Base-by-base conservation (phyloP, 2,888 invertebrate species). In the Thumatha senex region DNA sequence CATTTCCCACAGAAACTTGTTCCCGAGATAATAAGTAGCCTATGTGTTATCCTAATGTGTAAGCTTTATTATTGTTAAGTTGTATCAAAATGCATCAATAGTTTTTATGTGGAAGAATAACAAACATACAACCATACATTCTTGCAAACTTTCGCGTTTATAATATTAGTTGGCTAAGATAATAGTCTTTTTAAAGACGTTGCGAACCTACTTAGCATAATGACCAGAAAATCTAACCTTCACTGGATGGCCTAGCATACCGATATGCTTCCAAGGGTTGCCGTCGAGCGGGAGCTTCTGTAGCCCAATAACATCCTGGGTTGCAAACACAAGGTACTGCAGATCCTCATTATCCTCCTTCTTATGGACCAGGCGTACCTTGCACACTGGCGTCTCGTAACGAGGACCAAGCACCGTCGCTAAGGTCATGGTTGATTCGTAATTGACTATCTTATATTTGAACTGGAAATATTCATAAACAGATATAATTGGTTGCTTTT, bases 251-350 rank as follows among this genome's bases (percentile, higher is more conserved):
- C 93, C 96, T 18, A 94, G 84, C 54, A 94, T 74, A 0, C 92
- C 94, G 0, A 93, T 84, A 61, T 92, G 93, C 67, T 92, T 93
- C 86, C 94, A 95, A 5, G 96, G 96, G 78, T 96, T 96, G 0
- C 96, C 96, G 73, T 95, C 95, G 0, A 95, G 80, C 0, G 96
- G 95, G 70, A 95, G 72, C 56, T 93, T 92, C 74, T 95, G 94
- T 14, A 96, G 76, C 0, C 96, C 96, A 7, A 96, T 92, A 61
- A 94, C 92, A 63, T 93, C 93, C 40, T 92, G 88, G 0, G 94
- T 94, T 12, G 92, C 88, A 70, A 94, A 96, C 30, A 95, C 78
- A 67, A 95, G 74, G 71, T 94, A 95, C 15, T 81, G 78, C 43
- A 60, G 43, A 13, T 60, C 48, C 10, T 64, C 76, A 40, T 67